These are phyloP conservation scores for Endotricha flammealis DNA, from an alignment of 2,888 invertebrate species.

Conservation along the genomic window DNA sequence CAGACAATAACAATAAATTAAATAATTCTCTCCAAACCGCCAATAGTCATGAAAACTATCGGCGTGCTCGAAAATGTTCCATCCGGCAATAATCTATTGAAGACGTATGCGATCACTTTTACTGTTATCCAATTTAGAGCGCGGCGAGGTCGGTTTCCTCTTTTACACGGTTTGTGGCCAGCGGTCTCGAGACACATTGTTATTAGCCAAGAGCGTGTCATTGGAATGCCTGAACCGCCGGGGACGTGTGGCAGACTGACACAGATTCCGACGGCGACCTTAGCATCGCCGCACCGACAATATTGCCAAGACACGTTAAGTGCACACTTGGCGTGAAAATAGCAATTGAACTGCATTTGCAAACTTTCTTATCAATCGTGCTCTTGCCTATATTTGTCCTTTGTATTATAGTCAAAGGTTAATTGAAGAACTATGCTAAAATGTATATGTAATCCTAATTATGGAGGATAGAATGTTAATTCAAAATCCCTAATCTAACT, in stretches of 20 bases:
- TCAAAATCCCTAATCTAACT: no score
- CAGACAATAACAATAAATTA: slow-evolving; percentile 44
- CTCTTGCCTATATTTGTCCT: no score
- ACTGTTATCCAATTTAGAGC: slow-evolving; percentile 77
- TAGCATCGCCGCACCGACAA: slow-evolving; percentile 11
- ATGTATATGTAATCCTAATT: no score
- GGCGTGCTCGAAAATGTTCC: slow-evolving; percentile 33
- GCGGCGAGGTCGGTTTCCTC: slow-evolving; percentile 68
- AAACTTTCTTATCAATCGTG: not conserved
- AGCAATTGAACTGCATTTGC: no score
- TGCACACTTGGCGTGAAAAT: no score
- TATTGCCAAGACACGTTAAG: no score
- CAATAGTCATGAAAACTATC: slow-evolving; percentile 55
- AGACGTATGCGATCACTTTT: slow-evolving; percentile 74
- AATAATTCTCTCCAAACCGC: slow-evolving; percentile 48
- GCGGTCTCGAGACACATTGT: slow-evolving; percentile 56
- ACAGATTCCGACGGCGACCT: slow-evolving; percentile 50
- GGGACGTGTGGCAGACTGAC: slow-evolving; percentile 61
- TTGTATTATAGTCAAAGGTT: no score
- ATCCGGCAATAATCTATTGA: slow-evolving; percentile 55
- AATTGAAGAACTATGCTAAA: no score
- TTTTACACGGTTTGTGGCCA: slow-evolving; percentile 72
- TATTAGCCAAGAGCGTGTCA: slow-evolving; percentile 58
- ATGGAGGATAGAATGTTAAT: no score
- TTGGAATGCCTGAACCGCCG: slow-evolving; percentile 45